Conservation (phyloP, 2,888 invertebrate species). For the Lepidochrysops patricia region DNA sequence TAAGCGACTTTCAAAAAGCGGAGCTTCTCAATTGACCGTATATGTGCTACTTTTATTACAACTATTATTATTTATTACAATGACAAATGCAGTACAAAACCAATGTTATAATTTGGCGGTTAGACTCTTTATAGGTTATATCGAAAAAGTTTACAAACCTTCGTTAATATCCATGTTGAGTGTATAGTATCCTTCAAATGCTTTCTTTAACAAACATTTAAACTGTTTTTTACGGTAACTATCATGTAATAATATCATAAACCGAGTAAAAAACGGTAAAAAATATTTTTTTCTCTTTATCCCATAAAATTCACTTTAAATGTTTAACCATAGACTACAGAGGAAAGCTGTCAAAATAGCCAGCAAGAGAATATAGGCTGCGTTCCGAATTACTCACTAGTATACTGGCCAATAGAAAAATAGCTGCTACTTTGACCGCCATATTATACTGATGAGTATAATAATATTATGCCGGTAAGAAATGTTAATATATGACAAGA, state of each 20-base stretch:
- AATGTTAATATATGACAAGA: too few relatives aligned
- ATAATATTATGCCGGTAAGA: too few relatives aligned
- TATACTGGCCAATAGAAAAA: too few relatives aligned
- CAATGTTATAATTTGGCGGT: neutral
- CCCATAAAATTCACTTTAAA: neutral
- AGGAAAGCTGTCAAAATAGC: neutral
- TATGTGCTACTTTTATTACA: too few relatives aligned
- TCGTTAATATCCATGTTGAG: slow-evolving; percentile 54
- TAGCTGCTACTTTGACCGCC: too few relatives aligned
- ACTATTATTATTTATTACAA: neutral
- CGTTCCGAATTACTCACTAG: too few relatives aligned
- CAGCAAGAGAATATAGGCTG: neutral
- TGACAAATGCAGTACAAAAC: neutral
- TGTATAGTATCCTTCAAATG: slow-evolving; percentile 10
- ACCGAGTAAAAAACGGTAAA: neutral
- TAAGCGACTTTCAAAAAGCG: too few relatives aligned
- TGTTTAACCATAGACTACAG: neutral
- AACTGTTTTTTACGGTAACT: neutral
- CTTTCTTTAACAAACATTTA: slow-evolving; percentile 10
- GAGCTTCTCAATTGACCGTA: too few relatives aligned
- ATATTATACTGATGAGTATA: too few relatives aligned
- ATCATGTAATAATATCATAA: neutral
- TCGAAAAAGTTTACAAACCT: slow-evolving; percentile 37
- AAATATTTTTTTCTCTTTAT: neutral
- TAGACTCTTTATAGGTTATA: slow-evolving; percentile 28